Evolutionary conservation across 2,888 invertebrate species (phyloP).

Genomic region (Pollenia griseotomentosa): DNA sequence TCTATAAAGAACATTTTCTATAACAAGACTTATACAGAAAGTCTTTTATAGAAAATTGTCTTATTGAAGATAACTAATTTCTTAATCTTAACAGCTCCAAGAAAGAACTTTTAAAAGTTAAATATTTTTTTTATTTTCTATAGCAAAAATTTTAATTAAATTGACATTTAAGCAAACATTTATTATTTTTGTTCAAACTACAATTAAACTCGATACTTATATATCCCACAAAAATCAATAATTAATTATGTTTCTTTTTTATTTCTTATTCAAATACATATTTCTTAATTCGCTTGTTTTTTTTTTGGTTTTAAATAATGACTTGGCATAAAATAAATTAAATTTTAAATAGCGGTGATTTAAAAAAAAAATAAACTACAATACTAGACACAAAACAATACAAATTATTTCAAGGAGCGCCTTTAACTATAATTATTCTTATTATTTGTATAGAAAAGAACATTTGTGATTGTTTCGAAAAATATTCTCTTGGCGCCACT

Average conservation of each 20-base stretch:
- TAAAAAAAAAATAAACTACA: not conserved
- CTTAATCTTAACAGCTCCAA: no score
- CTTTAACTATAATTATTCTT: slow-evolving; percentile 58
- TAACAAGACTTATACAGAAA: no score
- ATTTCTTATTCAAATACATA: not conserved
- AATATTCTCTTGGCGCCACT: slow-evolving; percentile 65
- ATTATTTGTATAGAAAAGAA: slow-evolving; percentile 34
- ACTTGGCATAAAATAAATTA: slow-evolving; percentile 54
- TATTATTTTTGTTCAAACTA: not conserved
- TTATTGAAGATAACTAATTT: no score
- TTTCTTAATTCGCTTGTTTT: not conserved
- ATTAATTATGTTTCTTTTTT: slow-evolving; percentile 19
- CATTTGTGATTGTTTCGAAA: slow-evolving; percentile 33
- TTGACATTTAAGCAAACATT: slow-evolving; percentile 7
- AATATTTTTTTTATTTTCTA: no score
- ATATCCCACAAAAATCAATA: not conserved
- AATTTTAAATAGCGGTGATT: slow-evolving; percentile 51
- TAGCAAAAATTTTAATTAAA: not conserved
- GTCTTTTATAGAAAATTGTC: no score
- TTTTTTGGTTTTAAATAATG: slow-evolving; percentile 31
- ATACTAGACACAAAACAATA: slow-evolving; percentile 8
- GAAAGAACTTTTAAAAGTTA: no score
- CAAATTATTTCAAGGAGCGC: slow-evolving; percentile 64
- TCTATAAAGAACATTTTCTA: no score
- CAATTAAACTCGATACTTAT: not conserved